phyloP scores from a whole-genome alignment of 2,797 vertebrate species.

The Rhynchotus rufescens region DNA sequence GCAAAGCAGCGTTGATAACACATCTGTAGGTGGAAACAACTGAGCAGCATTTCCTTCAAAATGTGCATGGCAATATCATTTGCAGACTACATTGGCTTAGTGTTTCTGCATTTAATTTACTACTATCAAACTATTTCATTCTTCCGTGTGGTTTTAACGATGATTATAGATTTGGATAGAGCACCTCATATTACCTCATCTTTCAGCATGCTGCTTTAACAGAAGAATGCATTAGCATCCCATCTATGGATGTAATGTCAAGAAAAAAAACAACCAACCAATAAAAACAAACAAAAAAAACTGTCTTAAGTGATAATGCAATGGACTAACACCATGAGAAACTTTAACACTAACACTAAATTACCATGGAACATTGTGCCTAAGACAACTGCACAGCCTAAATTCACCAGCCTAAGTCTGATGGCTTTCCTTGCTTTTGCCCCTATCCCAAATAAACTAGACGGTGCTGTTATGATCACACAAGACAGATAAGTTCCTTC shows the following conservation, averaged over 20 bases:
- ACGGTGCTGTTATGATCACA: background rate
- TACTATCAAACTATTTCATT: background rate
- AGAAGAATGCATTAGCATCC: background rate
- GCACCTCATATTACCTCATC: background rate
- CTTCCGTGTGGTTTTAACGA: background rate
- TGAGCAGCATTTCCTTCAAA: background rate
- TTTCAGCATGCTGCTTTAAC: background rate
- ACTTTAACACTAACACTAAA: background rate
- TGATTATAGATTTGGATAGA: rapidly evolving
- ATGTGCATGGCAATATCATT: background rate
- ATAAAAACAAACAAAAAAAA: too few relatives aligned
- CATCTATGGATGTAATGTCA: background rate
- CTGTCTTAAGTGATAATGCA: background rate
- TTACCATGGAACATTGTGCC: background rate
- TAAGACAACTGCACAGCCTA: background rate
- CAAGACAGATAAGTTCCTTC: background rate
- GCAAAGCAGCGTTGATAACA: background rate
- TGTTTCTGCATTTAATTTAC: background rate
- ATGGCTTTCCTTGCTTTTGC: background rate
- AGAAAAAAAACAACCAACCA: background rate
- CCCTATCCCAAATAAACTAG: background rate
- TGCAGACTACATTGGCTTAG: background rate
- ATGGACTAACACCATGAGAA: background rate
- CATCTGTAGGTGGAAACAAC: background rate
- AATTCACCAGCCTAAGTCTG: background rate